A percentile compares a stretch with the other conserved stretches of the same genome.
Evolutionary conservation across 2,888 invertebrate species (phyloP).

Genomic region (Lasioglossum villosulum): DNA sequence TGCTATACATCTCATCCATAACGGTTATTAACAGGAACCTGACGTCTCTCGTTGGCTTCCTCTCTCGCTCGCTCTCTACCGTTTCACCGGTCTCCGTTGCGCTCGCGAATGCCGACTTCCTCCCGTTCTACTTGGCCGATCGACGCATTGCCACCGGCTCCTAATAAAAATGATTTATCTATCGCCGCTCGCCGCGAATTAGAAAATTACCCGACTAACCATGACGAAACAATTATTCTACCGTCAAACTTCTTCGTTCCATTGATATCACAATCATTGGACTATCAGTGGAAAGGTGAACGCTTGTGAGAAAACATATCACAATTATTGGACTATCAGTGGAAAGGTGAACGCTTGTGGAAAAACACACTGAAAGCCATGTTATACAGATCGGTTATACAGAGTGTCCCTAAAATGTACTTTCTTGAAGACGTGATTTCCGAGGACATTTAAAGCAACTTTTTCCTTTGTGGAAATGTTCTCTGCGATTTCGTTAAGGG

Average conservation of each 20-base stretch:
- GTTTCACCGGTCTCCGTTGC: slow-evolving; percentile 15
- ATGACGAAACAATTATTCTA: slow-evolving; percentile 11
- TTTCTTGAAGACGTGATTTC: too few relatives aligned
- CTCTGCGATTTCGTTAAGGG: too few relatives aligned
- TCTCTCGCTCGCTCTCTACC: slow-evolving; percentile 18
- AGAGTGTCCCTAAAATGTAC: too few relatives aligned
- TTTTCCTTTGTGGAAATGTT: too few relatives aligned
- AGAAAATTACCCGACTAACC: slow-evolving; percentile 26
- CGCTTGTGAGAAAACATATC: too few relatives aligned
- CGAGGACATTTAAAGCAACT: too few relatives aligned
- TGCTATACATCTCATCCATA: slow-evolving; percentile 79
- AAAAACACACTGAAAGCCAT: too few relatives aligned
- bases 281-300: neutral
- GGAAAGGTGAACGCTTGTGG: too few relatives aligned
- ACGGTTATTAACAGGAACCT: slow-evolving; percentile 81
- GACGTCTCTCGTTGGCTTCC: slow-evolving; percentile 72
- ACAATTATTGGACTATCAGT: too few relatives aligned
- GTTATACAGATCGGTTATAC: too few relatives aligned
- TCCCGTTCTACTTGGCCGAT: slow-evolving; percentile 54
- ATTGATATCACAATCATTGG: neutral
- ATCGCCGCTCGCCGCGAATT: slow-evolving; percentile 8
- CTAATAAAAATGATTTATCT: slow-evolving; percentile 50
- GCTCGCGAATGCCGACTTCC: slow-evolving; percentile 22
- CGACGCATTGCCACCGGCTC: slow-evolving; percentile 48
- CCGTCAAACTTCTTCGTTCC: too few relatives aligned